Percentiles rank a stretch among this genome's conserved stretches.
Conservation (phyloP, 2,113 vertebrate species). For the Mugil cephalus region DNA sequence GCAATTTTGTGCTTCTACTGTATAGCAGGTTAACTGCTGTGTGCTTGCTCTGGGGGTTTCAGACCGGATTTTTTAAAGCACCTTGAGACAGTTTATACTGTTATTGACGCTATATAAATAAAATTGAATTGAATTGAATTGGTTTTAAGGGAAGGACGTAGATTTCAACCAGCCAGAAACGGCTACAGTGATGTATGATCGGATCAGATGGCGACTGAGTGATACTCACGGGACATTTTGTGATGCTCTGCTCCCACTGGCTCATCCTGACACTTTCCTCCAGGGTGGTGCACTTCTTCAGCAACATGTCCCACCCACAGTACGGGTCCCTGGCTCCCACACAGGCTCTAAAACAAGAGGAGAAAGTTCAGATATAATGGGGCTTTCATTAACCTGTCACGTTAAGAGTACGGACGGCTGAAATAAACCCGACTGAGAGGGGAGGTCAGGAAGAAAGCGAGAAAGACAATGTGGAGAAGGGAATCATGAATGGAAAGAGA, state of each 20-base stretch:
- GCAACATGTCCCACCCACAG: slow-evolving; percentile 94
- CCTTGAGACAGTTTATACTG: too few species aligned
- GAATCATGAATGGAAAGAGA: slow-evolving; percentile 45
- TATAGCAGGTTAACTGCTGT: too few species aligned
- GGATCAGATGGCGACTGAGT: not conserved
- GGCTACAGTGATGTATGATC: not conserved
- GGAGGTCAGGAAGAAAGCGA: slow-evolving; percentile 7
- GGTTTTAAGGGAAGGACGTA: slow-evolving; percentile 16
- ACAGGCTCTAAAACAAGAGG: slow-evolving; percentile 85
- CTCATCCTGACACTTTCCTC: slow-evolving; percentile 96
- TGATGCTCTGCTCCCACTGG: slow-evolving; percentile 96
- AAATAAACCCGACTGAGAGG: slow-evolving; percentile 31
- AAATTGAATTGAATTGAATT: too few species aligned
- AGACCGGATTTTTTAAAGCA: too few species aligned
- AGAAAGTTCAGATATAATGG: slow-evolving; percentile 23
- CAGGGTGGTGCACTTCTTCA: slow-evolving; percentile 94
- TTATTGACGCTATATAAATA: too few species aligned
- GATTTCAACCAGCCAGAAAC: slow-evolving; percentile 20
- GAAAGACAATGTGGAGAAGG: slow-evolving; percentile 33
- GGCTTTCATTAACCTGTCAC: slow-evolving; percentile 44
- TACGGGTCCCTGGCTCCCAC: slow-evolving; percentile 96
- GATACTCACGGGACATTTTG: slow-evolving; percentile 91
- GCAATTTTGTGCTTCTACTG: too few species aligned
- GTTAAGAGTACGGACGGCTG: slow-evolving; percentile 26
- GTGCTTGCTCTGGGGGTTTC: too few species aligned